phyloP scores from a whole-genome alignment of 2,888 invertebrate species.

The Frankliniella fusca region DNA sequence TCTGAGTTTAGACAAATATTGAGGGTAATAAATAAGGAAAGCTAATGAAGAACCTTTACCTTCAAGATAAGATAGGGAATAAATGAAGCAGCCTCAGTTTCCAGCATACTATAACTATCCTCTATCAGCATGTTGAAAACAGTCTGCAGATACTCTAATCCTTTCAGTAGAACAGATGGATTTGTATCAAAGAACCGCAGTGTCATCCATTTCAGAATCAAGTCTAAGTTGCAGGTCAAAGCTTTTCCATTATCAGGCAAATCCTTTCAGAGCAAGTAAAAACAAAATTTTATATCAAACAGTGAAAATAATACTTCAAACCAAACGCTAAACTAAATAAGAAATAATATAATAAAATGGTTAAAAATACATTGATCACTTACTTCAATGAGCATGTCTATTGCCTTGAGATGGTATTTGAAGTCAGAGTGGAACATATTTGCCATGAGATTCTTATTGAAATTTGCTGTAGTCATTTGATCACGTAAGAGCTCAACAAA shows the following conservation, averaged over 20 bases:
- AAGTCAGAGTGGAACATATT: slow-evolving; percentile 95
- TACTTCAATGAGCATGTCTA: slow-evolving; percentile 78
- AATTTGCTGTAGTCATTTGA: slow-evolving; percentile 82
- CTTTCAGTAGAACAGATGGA: slow-evolving; percentile 92
- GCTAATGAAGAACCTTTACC: slow-evolving; percentile 52
- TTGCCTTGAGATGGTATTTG: slow-evolving; percentile 91
- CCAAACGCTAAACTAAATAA: not conserved
- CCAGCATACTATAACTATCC: slow-evolving; percentile 78
- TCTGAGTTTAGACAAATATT: not conserved
- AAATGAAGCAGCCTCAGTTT: slow-evolving; percentile 88
- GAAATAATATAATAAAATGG: not conserved
- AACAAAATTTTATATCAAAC: not conserved
- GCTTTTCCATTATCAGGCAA: slow-evolving; percentile 72
- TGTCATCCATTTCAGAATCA: slow-evolving; percentile 94
- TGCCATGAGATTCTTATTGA: slow-evolving; percentile 78
- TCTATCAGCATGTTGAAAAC: slow-evolving; percentile 79
- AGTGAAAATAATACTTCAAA: slow-evolving; percentile 4
- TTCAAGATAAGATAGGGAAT: slow-evolving; percentile 92
- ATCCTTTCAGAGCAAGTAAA: slow-evolving; percentile 52
- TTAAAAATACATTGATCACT: slow-evolving; percentile 30
- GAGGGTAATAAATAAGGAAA: not conserved
- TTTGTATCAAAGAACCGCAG: slow-evolving; percentile 97
- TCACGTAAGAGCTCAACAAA: slow-evolving; percentile 88
- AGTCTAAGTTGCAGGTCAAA: slow-evolving; percentile 83
- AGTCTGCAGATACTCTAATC: slow-evolving; percentile 82